A percentile compares a stretch with the other conserved stretches of the same genome.
Evolutionary conservation across 2,888 invertebrate species (phyloP).

Genomic region (Pilophorus perplexus): DNA sequence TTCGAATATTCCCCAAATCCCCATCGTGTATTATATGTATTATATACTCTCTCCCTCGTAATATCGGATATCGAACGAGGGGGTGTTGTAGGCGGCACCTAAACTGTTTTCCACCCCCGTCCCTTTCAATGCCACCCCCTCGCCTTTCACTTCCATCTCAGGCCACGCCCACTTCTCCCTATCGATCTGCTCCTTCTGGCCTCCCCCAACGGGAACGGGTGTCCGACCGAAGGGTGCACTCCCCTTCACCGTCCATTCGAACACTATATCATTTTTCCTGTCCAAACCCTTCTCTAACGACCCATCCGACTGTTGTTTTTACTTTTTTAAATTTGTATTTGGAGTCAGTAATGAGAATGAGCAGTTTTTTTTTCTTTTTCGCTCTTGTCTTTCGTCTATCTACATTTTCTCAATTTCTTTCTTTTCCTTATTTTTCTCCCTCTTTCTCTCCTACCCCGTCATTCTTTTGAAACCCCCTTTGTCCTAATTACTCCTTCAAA

Average conservation of each 20-base stretch:
- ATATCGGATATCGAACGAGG: constrained; percentile 36
- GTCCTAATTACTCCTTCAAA: constrained; percentile 35
- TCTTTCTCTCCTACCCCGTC: constrained; percentile 4
- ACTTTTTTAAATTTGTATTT: constrained; percentile 37
- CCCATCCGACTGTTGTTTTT: constrained; percentile 26
- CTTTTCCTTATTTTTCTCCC: background rate
- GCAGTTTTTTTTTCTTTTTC: constrained; percentile 19
- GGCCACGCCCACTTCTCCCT: constrained; percentile 25
- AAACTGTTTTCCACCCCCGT: constrained; percentile 16
- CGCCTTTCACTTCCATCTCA: background rate
- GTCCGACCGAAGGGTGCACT: constrained; percentile 13
- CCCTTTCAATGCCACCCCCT: background rate
- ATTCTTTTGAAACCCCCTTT: constrained; percentile 33
- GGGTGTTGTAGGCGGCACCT: constrained; percentile 30
- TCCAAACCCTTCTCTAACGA: constrained; percentile 28
- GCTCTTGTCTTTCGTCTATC: constrained; percentile 22
- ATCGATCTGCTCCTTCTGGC: constrained; percentile 26
- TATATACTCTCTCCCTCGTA: too few species aligned
- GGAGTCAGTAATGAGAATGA: constrained; percentile 30
- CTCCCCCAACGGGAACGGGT: constrained; percentile 11
- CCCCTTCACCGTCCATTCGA: background rate
- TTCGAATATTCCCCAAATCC: too few species aligned
- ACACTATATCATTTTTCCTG: constrained; percentile 26
- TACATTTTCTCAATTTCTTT: background rate
- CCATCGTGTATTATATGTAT: too few species aligned